Percentiles rank a stretch among this genome's conserved stretches.
Evolutionary conservation across 1,140 invertebrate species (phyloP).

Genomic region (Drosophila arizonae): DNA sequence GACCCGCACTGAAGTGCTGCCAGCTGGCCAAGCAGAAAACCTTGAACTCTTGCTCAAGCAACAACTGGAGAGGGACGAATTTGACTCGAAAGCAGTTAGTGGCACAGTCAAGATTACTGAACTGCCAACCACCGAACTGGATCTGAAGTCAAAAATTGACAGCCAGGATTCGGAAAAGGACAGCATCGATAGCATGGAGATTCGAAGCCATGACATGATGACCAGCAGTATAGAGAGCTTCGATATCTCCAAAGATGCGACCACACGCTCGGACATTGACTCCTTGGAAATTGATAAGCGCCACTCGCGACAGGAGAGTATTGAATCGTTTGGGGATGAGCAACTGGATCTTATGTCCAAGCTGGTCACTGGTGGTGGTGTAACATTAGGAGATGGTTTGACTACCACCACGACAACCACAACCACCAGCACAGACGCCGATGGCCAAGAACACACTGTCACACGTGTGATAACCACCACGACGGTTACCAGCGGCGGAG

Average conservation of each 20-base stretch:
- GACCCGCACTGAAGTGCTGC: constrained; percentile 83
- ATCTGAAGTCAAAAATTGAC: constrained; percentile 77
- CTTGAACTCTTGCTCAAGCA: constrained; percentile 76
- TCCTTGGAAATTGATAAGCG: constrained; percentile 78
- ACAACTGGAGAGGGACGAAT: constrained; percentile 67
- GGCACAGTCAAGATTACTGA: constrained; percentile 83
- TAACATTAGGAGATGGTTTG: constrained; percentile 76
- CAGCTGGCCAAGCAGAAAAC: constrained; percentile 82
- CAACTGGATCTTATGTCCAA: constrained; percentile 79
- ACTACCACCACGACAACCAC: constrained; percentile 84
- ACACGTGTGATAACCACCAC: constrained; percentile 84
- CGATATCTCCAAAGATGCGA: constrained; percentile 84
- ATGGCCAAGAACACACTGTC: constrained; percentile 82
- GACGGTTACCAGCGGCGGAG: constrained; percentile 81
- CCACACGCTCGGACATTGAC: constrained; percentile 75
- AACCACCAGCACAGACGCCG: constrained; percentile 84
- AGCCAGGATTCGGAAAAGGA: constrained; percentile 82
- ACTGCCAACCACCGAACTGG: constrained; percentile 82
- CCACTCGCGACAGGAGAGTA: constrained; percentile 84
- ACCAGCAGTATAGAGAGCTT: constrained; percentile 87
- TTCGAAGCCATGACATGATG: constrained; percentile 84
- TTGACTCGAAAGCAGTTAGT: constrained; percentile 82
- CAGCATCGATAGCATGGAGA: constrained; percentile 86
- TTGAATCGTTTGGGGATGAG: constrained; percentile 84
- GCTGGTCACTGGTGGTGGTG: constrained; percentile 76